These are phyloP conservation scores for Garrulus glandarius DNA, from an alignment of 2,797 vertebrate genomes.

Conservation along the genomic window DNA sequence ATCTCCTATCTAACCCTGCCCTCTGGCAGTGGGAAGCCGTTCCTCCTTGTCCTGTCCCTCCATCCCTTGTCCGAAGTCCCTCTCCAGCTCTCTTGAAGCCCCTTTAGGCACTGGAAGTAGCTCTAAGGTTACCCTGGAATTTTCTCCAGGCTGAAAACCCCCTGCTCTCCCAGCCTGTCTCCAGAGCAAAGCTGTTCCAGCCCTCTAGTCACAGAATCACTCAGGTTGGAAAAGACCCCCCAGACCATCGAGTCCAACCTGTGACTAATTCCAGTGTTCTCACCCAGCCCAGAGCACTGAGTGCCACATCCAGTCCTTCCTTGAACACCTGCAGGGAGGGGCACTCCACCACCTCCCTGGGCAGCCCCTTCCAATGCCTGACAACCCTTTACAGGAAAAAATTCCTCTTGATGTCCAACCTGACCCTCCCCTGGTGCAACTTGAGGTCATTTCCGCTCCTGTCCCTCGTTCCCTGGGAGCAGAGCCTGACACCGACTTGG, in stretches of 20 bases:
- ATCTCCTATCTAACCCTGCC: not conserved
- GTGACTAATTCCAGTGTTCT: not conserved
- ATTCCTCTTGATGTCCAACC: no score
- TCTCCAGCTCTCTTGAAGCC: not conserved
- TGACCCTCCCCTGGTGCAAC: not conserved
- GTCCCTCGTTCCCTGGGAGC: no score
- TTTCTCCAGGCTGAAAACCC: not conserved
- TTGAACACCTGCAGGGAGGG: not conserved
- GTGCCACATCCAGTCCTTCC: rapidly evolving
- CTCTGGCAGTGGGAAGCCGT: not conserved
- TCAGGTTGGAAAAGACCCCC: not conserved
- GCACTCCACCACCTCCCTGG: no score
- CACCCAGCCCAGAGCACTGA: not conserved
- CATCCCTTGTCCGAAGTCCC: not conserved
- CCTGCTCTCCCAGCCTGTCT: not conserved
- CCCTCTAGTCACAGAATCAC: not conserved
- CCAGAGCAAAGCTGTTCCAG: not conserved
- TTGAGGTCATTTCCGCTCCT: not conserved
- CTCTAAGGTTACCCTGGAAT: not conserved
- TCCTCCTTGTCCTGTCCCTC: not conserved
- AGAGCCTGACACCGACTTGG: not conserved
- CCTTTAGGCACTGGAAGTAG: not conserved
- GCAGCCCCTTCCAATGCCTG: not conserved
- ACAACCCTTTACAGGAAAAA: not conserved
- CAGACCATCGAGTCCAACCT: not conserved